These are phyloP conservation scores for Drosophila micromelanica DNA, from an alignment of 1,140 invertebrate genomes.

Conservation along the genomic window DNA sequence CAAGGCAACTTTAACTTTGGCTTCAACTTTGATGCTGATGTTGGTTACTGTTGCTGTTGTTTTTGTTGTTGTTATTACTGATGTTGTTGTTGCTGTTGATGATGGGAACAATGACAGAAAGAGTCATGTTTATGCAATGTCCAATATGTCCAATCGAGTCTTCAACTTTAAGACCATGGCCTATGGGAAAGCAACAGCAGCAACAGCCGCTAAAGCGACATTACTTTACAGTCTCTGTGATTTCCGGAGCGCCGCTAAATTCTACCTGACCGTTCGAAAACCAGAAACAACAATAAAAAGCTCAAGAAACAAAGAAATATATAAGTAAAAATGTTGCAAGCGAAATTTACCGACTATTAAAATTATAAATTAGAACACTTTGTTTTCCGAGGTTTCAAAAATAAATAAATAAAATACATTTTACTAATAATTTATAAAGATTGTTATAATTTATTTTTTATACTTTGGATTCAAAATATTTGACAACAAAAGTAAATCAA, in stretches of 20 bases:
- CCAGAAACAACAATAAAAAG: background rate
- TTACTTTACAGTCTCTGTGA: constrained; percentile 28
- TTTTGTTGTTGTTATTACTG: constrained; percentile 10
- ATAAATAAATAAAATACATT: background rate
- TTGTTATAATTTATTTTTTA: too few species aligned
- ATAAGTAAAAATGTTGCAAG: background rate
- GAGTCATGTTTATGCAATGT: constrained; percentile 59
- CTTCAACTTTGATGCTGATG: constrained; percentile 19
- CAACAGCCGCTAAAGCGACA: constrained; percentile 10
- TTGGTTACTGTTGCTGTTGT: constrained; percentile 5
- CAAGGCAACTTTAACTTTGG: constrained; percentile 33
- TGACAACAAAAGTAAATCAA: too few species aligned
- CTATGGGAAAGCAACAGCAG: constrained; percentile 42
- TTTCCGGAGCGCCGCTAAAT: constrained; percentile 44
- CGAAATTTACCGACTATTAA: background rate
- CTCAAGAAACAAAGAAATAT: too few species aligned
- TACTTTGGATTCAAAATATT: too few species aligned
- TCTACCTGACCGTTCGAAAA: constrained; percentile 31
- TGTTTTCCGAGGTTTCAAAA: background rate
- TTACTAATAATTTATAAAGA: too few species aligned
- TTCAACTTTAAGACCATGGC: constrained; percentile 14
- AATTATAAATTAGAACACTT: background rate
- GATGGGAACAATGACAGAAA: constrained; percentile 49
- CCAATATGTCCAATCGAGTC: constrained; percentile 51
- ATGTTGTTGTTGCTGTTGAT: constrained; percentile 28